A percentile compares a stretch with the other conserved stretches of the same genome.
Conservation (phyloP, 2,888 invertebrate genomes). For the Ophion obscuratus region DNA sequence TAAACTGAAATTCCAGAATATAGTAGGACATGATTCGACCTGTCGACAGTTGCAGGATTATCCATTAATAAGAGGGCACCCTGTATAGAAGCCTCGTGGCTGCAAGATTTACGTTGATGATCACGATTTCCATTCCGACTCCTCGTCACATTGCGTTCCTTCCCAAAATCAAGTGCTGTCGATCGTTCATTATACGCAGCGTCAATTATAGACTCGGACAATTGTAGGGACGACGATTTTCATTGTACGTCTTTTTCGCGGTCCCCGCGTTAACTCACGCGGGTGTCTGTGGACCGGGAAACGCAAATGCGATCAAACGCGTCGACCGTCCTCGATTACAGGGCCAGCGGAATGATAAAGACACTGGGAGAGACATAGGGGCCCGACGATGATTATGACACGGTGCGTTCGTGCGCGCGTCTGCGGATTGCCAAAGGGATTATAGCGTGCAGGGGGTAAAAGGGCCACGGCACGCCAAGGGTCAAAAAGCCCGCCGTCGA, state of each 20-base stretch:
- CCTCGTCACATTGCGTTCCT: neutral
- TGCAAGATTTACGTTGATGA: neutral
- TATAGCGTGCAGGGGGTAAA: slow-evolving; percentile 25
- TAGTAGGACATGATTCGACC: too few species aligned
- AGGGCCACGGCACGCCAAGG: slow-evolving; percentile 33
- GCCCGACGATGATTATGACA: slow-evolving; percentile 63
- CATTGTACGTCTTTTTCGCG: neutral
- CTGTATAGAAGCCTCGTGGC: neutral
- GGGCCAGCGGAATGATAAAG: slow-evolving; percentile 57
- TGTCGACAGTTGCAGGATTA: too few species aligned
- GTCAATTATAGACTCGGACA: neutral
- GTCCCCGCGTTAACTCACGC: neutral
- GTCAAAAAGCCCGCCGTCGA: slow-evolving; percentile 16
- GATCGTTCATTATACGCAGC: slow-evolving; percentile 31
- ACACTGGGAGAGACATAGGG: slow-evolving; percentile 9
- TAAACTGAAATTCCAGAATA: too few species aligned
- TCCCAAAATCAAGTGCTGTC: slow-evolving; percentile 31
- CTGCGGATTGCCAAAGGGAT: slow-evolving; percentile 59
- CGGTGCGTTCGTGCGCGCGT: slow-evolving; percentile 19
- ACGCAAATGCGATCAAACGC: slow-evolving; percentile 55
- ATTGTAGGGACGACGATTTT: neutral
- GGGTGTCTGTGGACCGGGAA: neutral
- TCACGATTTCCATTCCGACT: neutral
- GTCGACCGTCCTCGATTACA: slow-evolving; percentile 60
- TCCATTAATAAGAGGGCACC: too few species aligned